phyloP scores from a whole-genome alignment of 2,797 vertebrate genomes.

The Euphonia xanthogaster region DNA sequence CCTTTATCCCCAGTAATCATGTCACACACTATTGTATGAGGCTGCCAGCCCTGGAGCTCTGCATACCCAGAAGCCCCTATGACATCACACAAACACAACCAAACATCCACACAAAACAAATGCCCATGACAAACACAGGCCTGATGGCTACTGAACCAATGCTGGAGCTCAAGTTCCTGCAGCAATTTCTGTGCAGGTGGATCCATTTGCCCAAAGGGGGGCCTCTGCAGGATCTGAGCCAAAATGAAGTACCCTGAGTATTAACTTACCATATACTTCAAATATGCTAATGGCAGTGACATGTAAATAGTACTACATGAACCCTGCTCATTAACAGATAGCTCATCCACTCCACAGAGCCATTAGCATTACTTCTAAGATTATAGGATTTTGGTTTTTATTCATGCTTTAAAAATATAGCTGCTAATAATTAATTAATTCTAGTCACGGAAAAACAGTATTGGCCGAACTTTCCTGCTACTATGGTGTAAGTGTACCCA shows the following conservation, averaged over 20 bases:
- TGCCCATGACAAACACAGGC: background rate
- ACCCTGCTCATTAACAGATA: background rate
- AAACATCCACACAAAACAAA: background rate
- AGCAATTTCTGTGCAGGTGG: background rate
- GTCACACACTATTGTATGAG: background rate
- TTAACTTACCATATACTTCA: background rate
- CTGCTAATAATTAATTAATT: slow-evolving; percentile 22
- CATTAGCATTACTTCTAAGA: background rate
- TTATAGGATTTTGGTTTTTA: background rate
- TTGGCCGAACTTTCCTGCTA: slow-evolving; percentile 37
- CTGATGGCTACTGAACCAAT: background rate
- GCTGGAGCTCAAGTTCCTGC: background rate
- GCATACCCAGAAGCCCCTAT: background rate
- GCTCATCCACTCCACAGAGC: background rate
- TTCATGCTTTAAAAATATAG: background rate
- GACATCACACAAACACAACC: background rate
- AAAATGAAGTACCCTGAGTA: background rate
- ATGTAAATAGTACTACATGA: background rate
- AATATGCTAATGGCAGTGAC: background rate
- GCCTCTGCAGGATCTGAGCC: background rate
- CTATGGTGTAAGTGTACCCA: slow-evolving; percentile 39
- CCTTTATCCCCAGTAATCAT: background rate
- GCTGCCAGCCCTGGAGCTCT: background rate
- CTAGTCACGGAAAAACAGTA: slow-evolving; percentile 23
- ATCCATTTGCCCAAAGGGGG: background rate